These are phyloP conservation scores for Garrulus glandarius DNA, from an alignment of 2,797 vertebrate species.

Conservation along the genomic window DNA sequence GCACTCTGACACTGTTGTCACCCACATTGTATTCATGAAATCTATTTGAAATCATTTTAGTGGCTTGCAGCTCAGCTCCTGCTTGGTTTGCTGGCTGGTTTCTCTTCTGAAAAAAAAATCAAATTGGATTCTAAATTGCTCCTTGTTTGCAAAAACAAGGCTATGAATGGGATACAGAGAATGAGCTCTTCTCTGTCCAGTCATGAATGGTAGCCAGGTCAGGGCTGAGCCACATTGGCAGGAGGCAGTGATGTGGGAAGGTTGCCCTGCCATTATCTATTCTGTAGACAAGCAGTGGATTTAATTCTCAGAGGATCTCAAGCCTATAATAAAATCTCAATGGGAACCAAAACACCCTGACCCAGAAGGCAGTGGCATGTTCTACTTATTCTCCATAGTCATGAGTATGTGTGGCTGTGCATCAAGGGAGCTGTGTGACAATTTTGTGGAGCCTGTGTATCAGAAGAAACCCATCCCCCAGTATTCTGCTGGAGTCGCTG, in stretches of 20 bases:
- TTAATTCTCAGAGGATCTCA: constrained; percentile 44
- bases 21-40: not conserved
- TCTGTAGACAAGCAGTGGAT: constrained; percentile 9
- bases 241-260: constrained; percentile 44
- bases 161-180: constrained; percentile 29
- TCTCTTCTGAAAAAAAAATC: not conserved
- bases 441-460: not conserved
- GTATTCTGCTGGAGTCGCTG: not conserved
- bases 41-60: not conserved
- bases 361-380: constrained; percentile 5
- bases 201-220: constrained; percentile 46
- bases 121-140: constrained; percentile 23
- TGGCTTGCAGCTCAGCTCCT: not conserved
- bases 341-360: constrained; percentile 32
- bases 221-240: constrained; percentile 16
- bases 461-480: not conserved
- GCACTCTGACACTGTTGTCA: not conserved
- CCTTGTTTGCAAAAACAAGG: constrained; percentile 28
- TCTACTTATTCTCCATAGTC: not conserved
- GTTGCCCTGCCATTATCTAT: constrained; percentile 51
- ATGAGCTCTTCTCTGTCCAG: constrained; percentile 25
- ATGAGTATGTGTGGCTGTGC: not conserved
- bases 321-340: constrained; percentile 40
- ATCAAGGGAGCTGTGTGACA: not conserved
- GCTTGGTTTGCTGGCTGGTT: not conserved